Conservation (phyloP, 1,140 invertebrate species). For the Conus ventricosus region DNA sequence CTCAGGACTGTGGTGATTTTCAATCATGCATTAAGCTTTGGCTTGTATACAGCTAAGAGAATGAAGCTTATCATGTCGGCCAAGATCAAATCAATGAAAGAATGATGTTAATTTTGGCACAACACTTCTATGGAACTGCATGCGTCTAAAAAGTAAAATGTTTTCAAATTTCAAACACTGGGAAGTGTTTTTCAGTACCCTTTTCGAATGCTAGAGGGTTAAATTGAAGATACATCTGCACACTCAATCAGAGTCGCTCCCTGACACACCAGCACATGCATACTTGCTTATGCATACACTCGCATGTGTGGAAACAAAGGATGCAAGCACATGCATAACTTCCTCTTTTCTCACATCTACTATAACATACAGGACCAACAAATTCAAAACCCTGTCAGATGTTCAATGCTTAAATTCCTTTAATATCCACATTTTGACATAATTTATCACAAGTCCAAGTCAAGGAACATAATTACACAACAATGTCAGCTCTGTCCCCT, state of each 20-base stretch:
- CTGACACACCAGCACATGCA: background rate
- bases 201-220: too few relatives aligned
- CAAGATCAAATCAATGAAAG: too few relatives aligned
- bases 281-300: background rate
- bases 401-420: too few relatives aligned
- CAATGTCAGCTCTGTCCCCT: too few relatives aligned
- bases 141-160: constrained; percentile 12
- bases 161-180: constrained; percentile 16
- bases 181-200: constrained; percentile 1
- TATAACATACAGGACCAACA: background rate
- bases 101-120: background rate
- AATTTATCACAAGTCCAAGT: too few relatives aligned
- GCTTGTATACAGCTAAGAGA: too few relatives aligned
- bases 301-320: background rate
- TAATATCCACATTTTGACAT: too few relatives aligned
- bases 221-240: background rate
- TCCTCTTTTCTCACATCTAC: background rate
- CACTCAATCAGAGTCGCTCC: background rate
- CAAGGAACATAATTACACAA: too few relatives aligned
- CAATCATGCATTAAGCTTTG: too few relatives aligned
- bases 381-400: background rate
- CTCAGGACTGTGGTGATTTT: too few relatives aligned
- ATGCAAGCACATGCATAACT: background rate
- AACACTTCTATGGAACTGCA: background rate
- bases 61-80: too few relatives aligned